phyloP scores from a whole-genome alignment of 1,140 invertebrate genomes.

The Habropoda laboriosa region DNA sequence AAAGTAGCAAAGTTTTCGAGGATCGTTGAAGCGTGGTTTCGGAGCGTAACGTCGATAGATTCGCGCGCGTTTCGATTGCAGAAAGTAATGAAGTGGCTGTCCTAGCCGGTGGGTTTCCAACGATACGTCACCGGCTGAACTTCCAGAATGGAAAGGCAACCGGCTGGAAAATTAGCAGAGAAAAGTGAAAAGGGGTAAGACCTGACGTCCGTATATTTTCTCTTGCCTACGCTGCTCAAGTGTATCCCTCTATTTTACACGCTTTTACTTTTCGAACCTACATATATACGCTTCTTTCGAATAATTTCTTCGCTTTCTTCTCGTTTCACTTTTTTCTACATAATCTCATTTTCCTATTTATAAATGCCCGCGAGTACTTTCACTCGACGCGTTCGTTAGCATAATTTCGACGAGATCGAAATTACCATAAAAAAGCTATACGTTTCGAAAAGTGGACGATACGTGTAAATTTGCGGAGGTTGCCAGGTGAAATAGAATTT shows the following conservation, averaged over 20 bases:
- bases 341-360: not conserved
- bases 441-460: no score
- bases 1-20: not conserved
- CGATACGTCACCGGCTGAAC: not conserved
- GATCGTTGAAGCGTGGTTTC: not conserved
- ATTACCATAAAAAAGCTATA: not conserved
- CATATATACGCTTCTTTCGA: not conserved
- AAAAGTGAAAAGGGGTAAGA: not conserved
- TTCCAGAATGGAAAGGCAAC: conserved; percentile 10
- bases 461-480: no score
- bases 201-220: not conserved
- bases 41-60: not conserved
- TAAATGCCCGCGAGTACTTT: not conserved
- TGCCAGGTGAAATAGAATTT: no score
- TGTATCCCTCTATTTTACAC: no score
- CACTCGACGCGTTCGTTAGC: not conserved
- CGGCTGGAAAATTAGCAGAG: conserved; percentile 35
- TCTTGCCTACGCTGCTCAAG: no score
- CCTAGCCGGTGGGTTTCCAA: not conserved
- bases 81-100: conserved; percentile 16
- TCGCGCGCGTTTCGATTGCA: conserved; percentile 29
- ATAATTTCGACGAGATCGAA: not conserved
- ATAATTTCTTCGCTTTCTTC: not conserved
- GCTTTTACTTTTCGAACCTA: no score
- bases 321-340: not conserved